Conservation (phyloP, 2,888 invertebrate genomes). For the Neuroscelio doddi region DNA sequence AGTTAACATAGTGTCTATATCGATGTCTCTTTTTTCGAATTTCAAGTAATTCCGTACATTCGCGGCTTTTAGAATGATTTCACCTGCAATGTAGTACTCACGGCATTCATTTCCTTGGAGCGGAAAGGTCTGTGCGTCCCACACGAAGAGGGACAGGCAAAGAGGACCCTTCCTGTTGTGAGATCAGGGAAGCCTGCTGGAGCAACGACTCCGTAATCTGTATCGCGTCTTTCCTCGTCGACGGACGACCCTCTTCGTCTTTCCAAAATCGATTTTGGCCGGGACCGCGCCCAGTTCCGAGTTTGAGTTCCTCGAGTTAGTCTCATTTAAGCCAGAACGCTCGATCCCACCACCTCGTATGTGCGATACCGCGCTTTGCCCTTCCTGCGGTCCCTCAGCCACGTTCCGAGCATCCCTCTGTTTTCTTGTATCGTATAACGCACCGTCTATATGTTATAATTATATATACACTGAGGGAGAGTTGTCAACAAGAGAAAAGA, state of each 20-base stretch:
- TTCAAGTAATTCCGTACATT: no score
- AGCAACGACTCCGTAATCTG: slow-evolving; percentile 61
- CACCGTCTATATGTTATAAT: slow-evolving; percentile 44
- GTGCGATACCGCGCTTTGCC: slow-evolving; percentile 46
- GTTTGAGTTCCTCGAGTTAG: slow-evolving; percentile 55
- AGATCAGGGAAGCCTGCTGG: slow-evolving; percentile 59
- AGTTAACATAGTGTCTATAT: no score
- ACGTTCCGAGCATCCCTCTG: slow-evolving; percentile 42
- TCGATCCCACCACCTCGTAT: slow-evolving; percentile 53
- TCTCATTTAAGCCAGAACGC: slow-evolving; percentile 65
- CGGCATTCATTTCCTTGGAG: slow-evolving; percentile 33
- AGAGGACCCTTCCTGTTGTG: slow-evolving; percentile 56
- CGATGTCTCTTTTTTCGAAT: no score
- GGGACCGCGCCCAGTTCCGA: slow-evolving; percentile 67
- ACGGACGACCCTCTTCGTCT: slow-evolving; percentile 52
- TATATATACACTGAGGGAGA: slow-evolving; percentile 36
- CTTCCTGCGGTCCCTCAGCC: slow-evolving; percentile 50
- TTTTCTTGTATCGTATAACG: slow-evolving; percentile 47
- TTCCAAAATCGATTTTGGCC: slow-evolving; percentile 69
- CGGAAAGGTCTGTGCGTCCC: slow-evolving; percentile 24
- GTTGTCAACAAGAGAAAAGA: slow-evolving; percentile 31
- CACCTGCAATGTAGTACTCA: slow-evolving; percentile 30
- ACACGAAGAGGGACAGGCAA: slow-evolving; percentile 13
- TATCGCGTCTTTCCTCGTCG: slow-evolving; percentile 54
- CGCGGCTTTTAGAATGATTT: slow-evolving; percentile 1